phyloP scores from a whole-genome alignment of 2,797 vertebrate genomes.

The Eulemur albifrons region DNA sequence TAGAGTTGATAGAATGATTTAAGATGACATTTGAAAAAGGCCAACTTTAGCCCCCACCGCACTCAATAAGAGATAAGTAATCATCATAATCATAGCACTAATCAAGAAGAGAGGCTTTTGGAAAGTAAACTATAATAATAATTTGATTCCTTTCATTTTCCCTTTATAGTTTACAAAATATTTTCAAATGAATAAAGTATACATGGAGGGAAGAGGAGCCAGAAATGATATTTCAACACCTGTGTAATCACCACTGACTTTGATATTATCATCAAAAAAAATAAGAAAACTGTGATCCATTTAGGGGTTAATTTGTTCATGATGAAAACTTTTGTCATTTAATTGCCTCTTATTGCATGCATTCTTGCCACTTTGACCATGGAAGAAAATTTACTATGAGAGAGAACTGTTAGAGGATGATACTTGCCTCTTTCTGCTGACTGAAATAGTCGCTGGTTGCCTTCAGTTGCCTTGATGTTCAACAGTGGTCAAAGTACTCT shows the following conservation, averaged over 20 bases:
- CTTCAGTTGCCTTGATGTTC: not conserved
- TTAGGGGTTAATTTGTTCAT: not conserved
- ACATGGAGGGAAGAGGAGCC: not conserved
- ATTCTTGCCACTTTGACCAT: not conserved
- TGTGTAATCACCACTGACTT: not conserved
- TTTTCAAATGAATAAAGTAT: not conserved
- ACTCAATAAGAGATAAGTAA: not conserved
- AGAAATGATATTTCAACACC: not conserved
- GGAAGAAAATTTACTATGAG: not conserved
- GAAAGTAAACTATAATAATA: not conserved
- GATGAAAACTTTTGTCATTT: not conserved
- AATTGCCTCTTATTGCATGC: not conserved
- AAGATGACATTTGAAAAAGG: constrained; percentile 36
- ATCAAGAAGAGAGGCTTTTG: not conserved
- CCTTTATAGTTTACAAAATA: not conserved
- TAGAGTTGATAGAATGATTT: not conserved
- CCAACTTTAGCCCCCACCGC: not conserved
- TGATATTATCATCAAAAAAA: not conserved
- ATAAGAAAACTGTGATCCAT: not conserved
- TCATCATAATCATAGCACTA: not conserved
- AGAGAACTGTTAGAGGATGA: not conserved
- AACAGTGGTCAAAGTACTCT: not conserved
- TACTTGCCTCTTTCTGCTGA: not conserved
- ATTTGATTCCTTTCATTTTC: not conserved
- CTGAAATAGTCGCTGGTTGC: not conserved